Evolutionary conservation across 2,797 vertebrate species (phyloP), one percentile per base, ranked within the genome.

Genomic region (Peromyscus eremicus): DNA sequence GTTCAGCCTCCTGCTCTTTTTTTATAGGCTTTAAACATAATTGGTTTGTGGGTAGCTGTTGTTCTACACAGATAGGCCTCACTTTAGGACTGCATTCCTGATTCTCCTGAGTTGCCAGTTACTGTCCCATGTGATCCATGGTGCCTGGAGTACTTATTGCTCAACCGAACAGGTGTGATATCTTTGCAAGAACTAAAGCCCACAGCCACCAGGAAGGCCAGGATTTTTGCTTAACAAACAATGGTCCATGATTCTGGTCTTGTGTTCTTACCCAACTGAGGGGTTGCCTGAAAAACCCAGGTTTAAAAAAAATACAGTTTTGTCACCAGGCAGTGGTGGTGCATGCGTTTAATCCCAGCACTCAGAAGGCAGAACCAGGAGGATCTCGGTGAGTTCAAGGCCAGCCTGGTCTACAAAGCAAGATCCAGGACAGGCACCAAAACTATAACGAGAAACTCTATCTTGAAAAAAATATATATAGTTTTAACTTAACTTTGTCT

Each of bases 111-210:
- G 40, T 87, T 90, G 32, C 76, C 87, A 94, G 86, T 82, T 96
- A 92, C 94, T 75, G 80, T 6, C 29, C 14, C 9, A 2, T 52
- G n/a, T 97, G 97, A 98, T 80, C 96, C 96, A 85, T 0, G 3
- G 16, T 57, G 77, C 92, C 80, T 82, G 46, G 40, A 80, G 96
- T 64, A 96, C 52, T 76, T 70, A 88, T 97, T 97, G 95, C 97
- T 79, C 93, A 97, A 97, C 77, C 84, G 88, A 55, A 76, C 96
- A 97, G 97, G 95, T 97, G 95, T 60, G 86, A 96, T 90, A 49
- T 7, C 12, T 80, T 66, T 52, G 40, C 49, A 62, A 94, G 66
- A 92, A 89, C 40, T 80, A 81, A 95, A 92, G 86, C 89, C 94
- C 89, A 94, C n/a, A 96, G 64, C 10, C 66, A 82, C 34, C 80